Evolutionary conservation across 2,797 vertebrate genomes (phyloP), one percentile per base, ranked within the genome.

Genomic region (Scyliorhinus canicula): DNA sequence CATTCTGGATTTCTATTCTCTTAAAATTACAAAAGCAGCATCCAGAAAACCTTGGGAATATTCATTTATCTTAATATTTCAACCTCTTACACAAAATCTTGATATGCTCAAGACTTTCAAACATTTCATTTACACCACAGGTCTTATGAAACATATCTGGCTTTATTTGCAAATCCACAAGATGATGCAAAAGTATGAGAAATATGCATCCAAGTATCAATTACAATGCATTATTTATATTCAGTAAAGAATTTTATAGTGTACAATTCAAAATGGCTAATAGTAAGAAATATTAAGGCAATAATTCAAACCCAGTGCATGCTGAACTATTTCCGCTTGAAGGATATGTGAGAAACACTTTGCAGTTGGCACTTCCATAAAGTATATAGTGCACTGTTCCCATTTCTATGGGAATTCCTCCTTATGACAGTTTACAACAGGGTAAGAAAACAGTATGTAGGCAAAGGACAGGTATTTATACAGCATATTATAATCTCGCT

Each of bases 241-340:
- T 86, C 84, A 52, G 28, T 52, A 52, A 50, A 85, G 82, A 86
- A 86, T 86, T 82, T 86, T 55, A 52, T 50, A 52, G 50, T 86
- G 3, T 86, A 86, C 84, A 57, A 57, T 88, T 57, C 31, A 88
- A 88, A 82, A 88, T 88, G 31, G 31, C 52, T 19, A 57, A 57
- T 57, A 55, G 52, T 88, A 16, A 88, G 84, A 86, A 55, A 47
- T 47, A 85, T 88, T 57, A 88, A 60, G 85, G 85, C 52, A 57
- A 88, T 88, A 57, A 88, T 88, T 31, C 52, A 57, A 88, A 57
- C 55, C 14, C 31, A 88, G 55, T 88, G 85, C 85, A 88, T 88
- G 55, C 55, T n/a, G 52, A 57, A 88, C 52, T 52, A 55, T 86
- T 86, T 86, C 84, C 50, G 55, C 50, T 88, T 52, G 4, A 88